phyloP scores from a whole-genome alignment of 2,797 vertebrate genomes.

The Gastrophryne carolinensis region DNA sequence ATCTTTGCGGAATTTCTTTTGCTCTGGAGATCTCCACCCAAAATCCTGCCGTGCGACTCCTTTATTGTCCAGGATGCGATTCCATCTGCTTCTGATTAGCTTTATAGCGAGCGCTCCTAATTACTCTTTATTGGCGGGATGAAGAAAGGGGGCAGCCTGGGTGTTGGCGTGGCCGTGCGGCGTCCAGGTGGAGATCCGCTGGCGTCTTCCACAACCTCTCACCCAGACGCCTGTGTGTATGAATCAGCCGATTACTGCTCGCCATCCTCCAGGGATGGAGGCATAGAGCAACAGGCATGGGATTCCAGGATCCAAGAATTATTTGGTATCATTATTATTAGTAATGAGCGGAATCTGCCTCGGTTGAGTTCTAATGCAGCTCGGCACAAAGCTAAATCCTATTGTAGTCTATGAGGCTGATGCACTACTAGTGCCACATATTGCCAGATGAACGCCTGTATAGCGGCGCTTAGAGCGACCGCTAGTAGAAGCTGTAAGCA shows the following conservation, averaged over 20 bases:
- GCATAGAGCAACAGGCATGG: no score
- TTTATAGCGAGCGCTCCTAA: constrained; percentile 29
- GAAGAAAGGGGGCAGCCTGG: constrained; percentile 8
- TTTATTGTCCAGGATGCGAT: neutral
- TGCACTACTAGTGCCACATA: no score
- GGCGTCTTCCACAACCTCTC: constrained; percentile 1
- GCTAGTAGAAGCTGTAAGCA: no score
- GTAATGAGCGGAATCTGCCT: no score
- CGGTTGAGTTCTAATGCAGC: no score
- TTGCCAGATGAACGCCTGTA: no score
- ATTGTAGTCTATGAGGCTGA: no score
- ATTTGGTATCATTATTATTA: no score
- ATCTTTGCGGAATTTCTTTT: neutral
- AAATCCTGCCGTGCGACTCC: neutral
- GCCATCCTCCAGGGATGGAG: neutral
- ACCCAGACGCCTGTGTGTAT: neutral
- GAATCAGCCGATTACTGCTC: constrained; percentile 12
- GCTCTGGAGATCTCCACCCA: neutral
- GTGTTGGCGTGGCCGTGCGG: neutral
- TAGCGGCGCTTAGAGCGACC: no score
- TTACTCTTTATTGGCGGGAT: constrained; percentile 32
- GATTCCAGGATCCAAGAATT: no score
- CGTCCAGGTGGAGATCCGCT: constrained; percentile 11
- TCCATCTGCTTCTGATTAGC: constrained; percentile 29
- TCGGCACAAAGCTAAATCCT: no score